Evolutionary conservation across 2,113 vertebrate genomes (phyloP), one percentile per base, ranked within the genome.

Genomic region (Boulengeromyrus knoepffleri): DNA sequence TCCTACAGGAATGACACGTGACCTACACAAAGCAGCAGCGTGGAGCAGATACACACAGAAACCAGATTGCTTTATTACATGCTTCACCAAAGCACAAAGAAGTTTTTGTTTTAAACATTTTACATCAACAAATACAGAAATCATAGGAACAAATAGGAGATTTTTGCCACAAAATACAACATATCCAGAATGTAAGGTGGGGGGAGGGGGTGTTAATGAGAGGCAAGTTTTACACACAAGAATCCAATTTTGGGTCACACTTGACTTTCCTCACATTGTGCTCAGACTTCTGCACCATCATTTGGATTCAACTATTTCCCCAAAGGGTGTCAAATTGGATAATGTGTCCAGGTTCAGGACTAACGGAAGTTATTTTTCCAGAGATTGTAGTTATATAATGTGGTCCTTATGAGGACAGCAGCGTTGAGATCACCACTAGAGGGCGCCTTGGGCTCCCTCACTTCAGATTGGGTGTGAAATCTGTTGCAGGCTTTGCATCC

Each of bases 91-190:
- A 87, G 13, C 85, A 87, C 49, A 53, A 87, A 49, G 46, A 86
- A 0, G 21, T 47, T 87, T 87, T 87, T 31, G 46, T 86, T n/a
- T 31, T 5, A n/a, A 47, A n/a, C 27, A 49, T 52, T 53, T 87
- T 87, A 87, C 85, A 87, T 87, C 85, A 87, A 87, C 85, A 53
- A 87, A 52, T 87, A 87, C 49, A 87, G 85, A 87, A 87, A 87
- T 87, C 47, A 52, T 52, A 31, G 45, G 13, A 52, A 87, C 46
- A 52, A 49, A 47, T 15, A 50, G 7, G 84, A 85, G 49, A 52
- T 49, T 53, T 39, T 49, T 36, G 85, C 49, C 85, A 87, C 85
- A 87, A 87, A 87, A 87, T 87, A 87, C 49, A 87, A 52, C 27
- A 52, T 87, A 46, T 87, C 4, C 47, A 53, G 49, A 87, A 87